Percentiles rank a stretch among this genome's conserved stretches.
Conservation (phyloP, 2,888 invertebrate genomes). For the Tetropium fuscum region DNA sequence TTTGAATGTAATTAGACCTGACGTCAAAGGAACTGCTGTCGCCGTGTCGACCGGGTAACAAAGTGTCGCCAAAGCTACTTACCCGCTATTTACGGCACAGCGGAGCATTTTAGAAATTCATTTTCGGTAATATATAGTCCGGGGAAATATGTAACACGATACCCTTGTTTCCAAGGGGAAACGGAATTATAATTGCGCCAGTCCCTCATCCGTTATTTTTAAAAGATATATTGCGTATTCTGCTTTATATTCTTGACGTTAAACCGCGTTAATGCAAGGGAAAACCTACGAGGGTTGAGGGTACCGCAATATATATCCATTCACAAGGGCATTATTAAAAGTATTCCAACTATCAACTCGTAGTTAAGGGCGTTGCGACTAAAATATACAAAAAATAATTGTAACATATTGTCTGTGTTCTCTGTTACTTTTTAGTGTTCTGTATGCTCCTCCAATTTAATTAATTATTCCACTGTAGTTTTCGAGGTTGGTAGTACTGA, state of each 20-base stretch:
- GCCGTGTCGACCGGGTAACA: not conserved
- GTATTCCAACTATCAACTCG: no score
- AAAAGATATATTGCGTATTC: not conserved
- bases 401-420: no score
- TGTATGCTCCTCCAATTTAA: no score
- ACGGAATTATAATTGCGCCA: not conserved
- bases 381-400: no score
- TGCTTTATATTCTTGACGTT: not conserved
- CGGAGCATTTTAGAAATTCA: conserved; percentile 14
- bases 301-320: no score
- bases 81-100: not conserved
- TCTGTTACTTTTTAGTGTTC: no score
- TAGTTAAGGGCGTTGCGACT: no score
- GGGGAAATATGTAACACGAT: conserved; percentile 14
- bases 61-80: conserved; percentile 12
- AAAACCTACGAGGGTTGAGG: no score
- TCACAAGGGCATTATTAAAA: no score
- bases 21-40: conserved; percentile 44
- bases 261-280: no score
- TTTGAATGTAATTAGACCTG: conserved; percentile 39
- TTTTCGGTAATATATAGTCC: conserved; percentile 17
- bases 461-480: no score
- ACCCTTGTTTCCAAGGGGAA: not conserved
- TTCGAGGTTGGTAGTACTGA: no score
- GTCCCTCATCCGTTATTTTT: not conserved